These are phyloP conservation scores for Scolopax rusticola DNA, from an alignment of 2,797 vertebrate species.

Conservation along the genomic window DNA sequence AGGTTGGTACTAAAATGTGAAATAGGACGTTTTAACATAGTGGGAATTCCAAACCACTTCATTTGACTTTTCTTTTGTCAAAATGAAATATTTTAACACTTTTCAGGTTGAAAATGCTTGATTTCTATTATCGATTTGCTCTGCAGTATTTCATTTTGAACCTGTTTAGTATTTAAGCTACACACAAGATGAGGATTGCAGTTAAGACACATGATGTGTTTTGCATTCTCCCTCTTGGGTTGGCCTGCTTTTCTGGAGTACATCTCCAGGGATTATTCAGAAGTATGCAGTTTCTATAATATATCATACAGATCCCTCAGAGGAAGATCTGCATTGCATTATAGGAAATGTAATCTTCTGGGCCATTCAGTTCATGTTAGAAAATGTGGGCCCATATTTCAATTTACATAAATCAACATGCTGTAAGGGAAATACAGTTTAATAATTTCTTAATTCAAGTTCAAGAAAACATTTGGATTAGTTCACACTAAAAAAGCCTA, in stretches of 20 bases:
- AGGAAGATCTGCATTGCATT: conserved; percentile 26
- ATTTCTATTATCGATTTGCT: neutral
- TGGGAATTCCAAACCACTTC: neutral
- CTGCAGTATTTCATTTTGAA: neutral
- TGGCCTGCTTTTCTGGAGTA: conserved; percentile 22
- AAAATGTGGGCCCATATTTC: neutral
- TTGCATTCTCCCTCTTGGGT: conserved; percentile 4
- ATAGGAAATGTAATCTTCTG: conserved; percentile 22
- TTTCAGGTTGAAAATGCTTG: neutral
- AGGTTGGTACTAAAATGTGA: neutral
- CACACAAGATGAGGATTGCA: neutral
- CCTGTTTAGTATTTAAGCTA: neutral
- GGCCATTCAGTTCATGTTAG: neutral
- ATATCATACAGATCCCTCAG: neutral
- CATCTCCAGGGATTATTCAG: conserved; percentile 23
- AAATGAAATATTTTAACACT: neutral
- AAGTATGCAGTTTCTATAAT: conserved; percentile 11
- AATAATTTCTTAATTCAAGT: neutral
- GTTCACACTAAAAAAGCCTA: neutral
- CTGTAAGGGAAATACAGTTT: neutral
- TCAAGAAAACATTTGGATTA: neutral
- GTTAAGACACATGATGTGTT: neutral
- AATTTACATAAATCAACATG: neutral
- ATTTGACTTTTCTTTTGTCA: neutral
- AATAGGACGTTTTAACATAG: neutral